Percentiles rank a stretch among this genome's conserved stretches.
Evolutionary conservation across 2,888 invertebrate genomes (phyloP).

Genomic region (Graphium colonna): DNA sequence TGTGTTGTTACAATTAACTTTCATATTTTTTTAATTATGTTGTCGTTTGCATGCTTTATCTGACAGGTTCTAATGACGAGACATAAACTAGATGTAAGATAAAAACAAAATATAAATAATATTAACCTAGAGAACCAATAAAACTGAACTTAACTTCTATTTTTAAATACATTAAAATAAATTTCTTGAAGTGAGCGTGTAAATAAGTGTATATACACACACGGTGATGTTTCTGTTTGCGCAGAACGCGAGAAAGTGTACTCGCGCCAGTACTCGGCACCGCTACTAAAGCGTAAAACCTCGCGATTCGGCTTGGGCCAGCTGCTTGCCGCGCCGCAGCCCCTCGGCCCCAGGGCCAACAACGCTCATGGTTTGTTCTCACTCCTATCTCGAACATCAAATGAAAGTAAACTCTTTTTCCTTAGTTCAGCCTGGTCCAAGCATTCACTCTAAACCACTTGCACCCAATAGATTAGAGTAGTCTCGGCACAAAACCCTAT

Average conservation of each 20-base stretch:
- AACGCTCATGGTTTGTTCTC: conserved; percentile 61
- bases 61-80: too few species aligned
- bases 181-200: too few species aligned
- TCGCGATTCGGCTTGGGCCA: conserved; percentile 95
- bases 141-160: too few species aligned
- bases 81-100: conserved; percentile 1
- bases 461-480: too few species aligned
- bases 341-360: conserved; percentile 33
- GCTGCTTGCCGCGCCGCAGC: conserved; percentile 78
- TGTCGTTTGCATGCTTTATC: too few species aligned
- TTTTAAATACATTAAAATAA: too few species aligned
- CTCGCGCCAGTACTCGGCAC: conserved; percentile 95
- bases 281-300: conserved; percentile 95
- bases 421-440: too few species aligned
- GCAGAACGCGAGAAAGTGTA: conserved; percentile 92
- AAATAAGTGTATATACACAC: neutral
- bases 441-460: too few species aligned
- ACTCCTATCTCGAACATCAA: neutral
- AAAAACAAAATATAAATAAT: neutral
- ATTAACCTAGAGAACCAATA: too few species aligned
- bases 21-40: too few species aligned
- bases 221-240: conserved; percentile 8
- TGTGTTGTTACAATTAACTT: too few species aligned
- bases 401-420: neutral
- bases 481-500: too few species aligned